Evolutionary conservation across 2,797 vertebrate genomes (phyloP), one percentile per base, ranked within the genome.

Genomic region (Pempheris klunzingeri): DNA sequence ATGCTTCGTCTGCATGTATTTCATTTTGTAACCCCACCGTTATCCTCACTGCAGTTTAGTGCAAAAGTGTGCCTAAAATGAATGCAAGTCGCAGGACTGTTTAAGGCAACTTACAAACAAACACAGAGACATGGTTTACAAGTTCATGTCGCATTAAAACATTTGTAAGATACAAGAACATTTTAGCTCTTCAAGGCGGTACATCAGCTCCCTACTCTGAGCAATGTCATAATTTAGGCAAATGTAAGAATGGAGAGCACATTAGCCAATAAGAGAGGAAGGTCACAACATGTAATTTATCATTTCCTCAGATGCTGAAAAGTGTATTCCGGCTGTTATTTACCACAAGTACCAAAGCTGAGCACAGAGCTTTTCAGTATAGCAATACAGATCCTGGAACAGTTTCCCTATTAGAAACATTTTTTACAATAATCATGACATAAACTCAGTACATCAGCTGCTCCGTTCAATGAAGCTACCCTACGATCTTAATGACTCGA

Each of bases 81-180:
- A 63, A 78, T 18, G 36, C 47, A 53, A 59, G 20, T 62, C 49
- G 17, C 65, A 72, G 44, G 44, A 79, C 26, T 3, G 47, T 32
- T 44, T 47, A 75, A 59, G 60, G 62, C n/a, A 80, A 77, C 52
- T 47, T 68, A 59, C 53, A 68, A 59, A 58, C 14, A 54, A 39
- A 78, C 7, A 30, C 44, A 20, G 57, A 79, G 8, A 55, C n/a
- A 12, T 43, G 7, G 49, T 57, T 78, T 17, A 55, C 44, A 68
- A n/a, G 32, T 59, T 74, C 7, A 60, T 66, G 28, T 84, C 79
- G 62, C 78, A 83, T n/a, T 71, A 64, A 82, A 81, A 85, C 70
- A 69, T 75, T 38, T 57, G 30, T 55, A 58, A 71, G 71, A 54
- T 57, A 78, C 18, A 41, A 63, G 32, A 44, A 46, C 34, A 30